These are phyloP conservation scores for Papilio polytes DNA, from an alignment of 1,140 invertebrate genomes.

Conservation along the genomic window DNA sequence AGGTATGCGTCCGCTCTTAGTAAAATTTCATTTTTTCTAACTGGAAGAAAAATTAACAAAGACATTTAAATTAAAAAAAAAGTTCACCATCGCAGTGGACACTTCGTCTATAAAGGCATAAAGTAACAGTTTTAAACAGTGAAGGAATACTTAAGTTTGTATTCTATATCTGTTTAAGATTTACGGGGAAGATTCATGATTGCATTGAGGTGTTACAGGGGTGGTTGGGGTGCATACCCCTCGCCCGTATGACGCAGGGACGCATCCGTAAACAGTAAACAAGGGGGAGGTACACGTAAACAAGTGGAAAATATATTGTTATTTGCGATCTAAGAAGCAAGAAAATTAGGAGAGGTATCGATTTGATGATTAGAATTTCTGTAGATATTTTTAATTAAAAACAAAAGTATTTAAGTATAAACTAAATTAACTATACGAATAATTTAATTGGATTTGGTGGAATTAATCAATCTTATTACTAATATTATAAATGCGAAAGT, in stretches of 20 bases:
- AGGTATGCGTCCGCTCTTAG: too few relatives aligned
- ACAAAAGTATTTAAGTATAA: too few relatives aligned
- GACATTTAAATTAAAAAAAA: too few relatives aligned
- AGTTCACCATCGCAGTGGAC: too few relatives aligned
- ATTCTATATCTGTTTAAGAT: slow-evolving; percentile 16
- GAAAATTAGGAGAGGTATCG: slow-evolving; percentile 25
- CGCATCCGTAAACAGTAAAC: slow-evolving; percentile 49
- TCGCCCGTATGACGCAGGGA: slow-evolving; percentile 36
- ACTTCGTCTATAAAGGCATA: neutral
- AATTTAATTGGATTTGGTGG: too few relatives aligned
- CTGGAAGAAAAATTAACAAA: too few relatives aligned
- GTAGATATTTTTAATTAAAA: neutral
- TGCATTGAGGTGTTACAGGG: slow-evolving; percentile 38
- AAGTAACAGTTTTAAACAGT: neutral
- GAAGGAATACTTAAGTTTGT: neutral
- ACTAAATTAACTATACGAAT: too few relatives aligned
- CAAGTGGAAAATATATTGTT: slow-evolving; percentile 47
- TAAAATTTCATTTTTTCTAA: too few relatives aligned
- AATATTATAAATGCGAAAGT: too few relatives aligned
- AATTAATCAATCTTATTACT: too few relatives aligned
- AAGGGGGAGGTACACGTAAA: slow-evolving; percentile 49
- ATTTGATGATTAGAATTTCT: slow-evolving; percentile 8
- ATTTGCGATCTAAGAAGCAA: slow-evolving; percentile 28
- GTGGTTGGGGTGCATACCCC: slow-evolving; percentile 10
- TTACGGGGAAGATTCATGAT: slow-evolving; percentile 30